Evolutionary conservation across 2,113 vertebrate species (phyloP), one percentile per base, ranked within the genome.

Genomic region (Entelurus aequoreus): DNA sequence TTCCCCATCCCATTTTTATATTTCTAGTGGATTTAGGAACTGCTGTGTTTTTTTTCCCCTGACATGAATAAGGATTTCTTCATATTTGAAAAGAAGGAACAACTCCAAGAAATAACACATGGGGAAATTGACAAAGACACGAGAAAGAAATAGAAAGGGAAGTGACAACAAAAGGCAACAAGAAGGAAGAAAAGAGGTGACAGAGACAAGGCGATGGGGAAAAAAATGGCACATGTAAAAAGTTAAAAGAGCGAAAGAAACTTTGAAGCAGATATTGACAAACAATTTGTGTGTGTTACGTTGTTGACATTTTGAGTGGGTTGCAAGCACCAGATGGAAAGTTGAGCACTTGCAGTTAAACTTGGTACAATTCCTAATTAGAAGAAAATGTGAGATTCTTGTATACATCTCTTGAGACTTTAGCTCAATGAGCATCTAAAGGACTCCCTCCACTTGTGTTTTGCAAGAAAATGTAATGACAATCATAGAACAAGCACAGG

Each of bases 291-390:
- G 62, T 68, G 54, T 76, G 77, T 82, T 84, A 66, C 62, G 55
- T 38, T 71, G 74, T 68, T 81, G 77, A 81, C 78, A 77, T 49
- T 76, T 81, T 85, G 69, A 72, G 60, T 75, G 67, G 35, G 14
- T 60, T 78, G 67, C 59, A 52, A 70, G 74, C 61, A 65, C 40
- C 68, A 81, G 74, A 75, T 78, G 70, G 66, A 83, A 77, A 63
- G 5, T 73, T 62, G 61, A 67, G 67, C 60, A 78, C 76, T 75
- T 68, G 60, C 38, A 10, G 4, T 11, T n/a, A 57, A 16, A 5
- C 19, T 21, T 53, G 5, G 11, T 28, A 52, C 19, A 3, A 52
- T 11, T 28, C 50, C 10, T 21, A 53, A 53, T 53, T 53, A 35
- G 4, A 53, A 13, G 16, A 53, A 53, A 28, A 53, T 53, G 28